Percentiles rank a stretch among this genome's conserved stretches.
Conservation (phyloP, 2,113 vertebrate genomes). For the Clinocottus analis region DNA sequence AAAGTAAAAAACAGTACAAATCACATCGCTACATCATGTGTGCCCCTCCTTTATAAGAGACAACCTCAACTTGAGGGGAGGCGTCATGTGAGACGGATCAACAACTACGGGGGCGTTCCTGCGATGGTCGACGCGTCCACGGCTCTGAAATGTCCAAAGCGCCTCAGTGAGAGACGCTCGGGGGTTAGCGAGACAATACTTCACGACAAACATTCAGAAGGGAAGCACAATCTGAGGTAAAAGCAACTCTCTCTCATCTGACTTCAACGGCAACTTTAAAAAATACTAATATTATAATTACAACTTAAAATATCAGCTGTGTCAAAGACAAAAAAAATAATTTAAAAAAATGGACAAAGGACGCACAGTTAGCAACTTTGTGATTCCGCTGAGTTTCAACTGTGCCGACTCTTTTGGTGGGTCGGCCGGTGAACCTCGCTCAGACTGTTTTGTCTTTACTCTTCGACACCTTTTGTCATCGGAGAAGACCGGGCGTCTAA, state of each 20-base stretch:
- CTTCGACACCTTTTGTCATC: conserved; percentile 14
- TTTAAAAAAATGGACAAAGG: no score
- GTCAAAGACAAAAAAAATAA: not conserved
- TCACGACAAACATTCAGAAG: conserved; percentile 40
- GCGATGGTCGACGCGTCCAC: not conserved
- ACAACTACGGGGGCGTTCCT: not conserved
- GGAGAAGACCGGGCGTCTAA: not conserved
- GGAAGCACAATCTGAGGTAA: conserved; percentile 61
- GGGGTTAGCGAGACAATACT: conserved; percentile 33
- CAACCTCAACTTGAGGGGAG: conserved; percentile 14
- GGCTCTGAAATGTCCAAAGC: conserved; percentile 29
- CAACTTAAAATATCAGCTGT: conserved; percentile 37
- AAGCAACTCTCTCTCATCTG: conserved; percentile 16
- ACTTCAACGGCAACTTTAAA: conserved; percentile 30
- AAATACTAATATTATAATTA: conserved; percentile 18
- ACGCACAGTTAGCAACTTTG: not conserved
- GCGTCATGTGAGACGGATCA: conserved; percentile 20
- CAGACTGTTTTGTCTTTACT: conserved; percentile 5
- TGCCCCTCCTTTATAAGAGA: conserved; percentile 21
- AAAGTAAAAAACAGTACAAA: conserved; percentile 1
- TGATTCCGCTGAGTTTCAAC: not conserved
- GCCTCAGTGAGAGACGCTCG: conserved; percentile 6
- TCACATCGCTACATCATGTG: conserved; percentile 34
- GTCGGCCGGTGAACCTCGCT: conserved; percentile 1
- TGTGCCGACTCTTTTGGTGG: not conserved